Evolutionary conservation across 2,113 vertebrate genomes (phyloP).

Genomic region (Ornithorhynchus anatinus): DNA sequence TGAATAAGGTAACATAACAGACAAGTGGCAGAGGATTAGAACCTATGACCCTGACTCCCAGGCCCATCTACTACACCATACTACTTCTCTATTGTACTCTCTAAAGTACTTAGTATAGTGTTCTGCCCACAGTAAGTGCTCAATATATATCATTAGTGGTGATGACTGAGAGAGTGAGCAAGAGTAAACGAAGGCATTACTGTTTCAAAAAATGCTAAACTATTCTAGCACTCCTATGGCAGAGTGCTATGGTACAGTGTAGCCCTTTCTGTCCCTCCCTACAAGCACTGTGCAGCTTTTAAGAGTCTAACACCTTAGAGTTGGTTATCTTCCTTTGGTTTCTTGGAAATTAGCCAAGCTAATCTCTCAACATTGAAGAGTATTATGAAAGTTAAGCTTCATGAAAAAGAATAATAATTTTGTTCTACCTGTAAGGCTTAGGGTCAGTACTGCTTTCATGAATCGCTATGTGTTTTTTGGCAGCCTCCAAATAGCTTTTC

Average conservation of each 20-base stretch:
- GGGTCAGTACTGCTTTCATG: slow-evolving; percentile 54
- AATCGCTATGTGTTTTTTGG: slow-evolving; percentile 31
- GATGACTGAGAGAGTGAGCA: too few relatives aligned
- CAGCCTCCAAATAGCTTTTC: slow-evolving; percentile 48
- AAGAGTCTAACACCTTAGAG: slow-evolving; percentile 25
- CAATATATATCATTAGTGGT: too few relatives aligned
- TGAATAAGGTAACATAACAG: too few relatives aligned
- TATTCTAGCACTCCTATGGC: neutral
- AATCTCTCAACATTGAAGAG: slow-evolving; percentile 52
- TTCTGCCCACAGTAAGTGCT: too few relatives aligned
- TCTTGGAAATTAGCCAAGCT: slow-evolving; percentile 37
- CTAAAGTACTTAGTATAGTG: too few relatives aligned
- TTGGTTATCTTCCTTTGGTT: slow-evolving; percentile 41
- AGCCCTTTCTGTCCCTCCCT: neutral
- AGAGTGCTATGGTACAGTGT: neutral
- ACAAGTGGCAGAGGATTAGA: too few relatives aligned
- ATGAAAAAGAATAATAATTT: slow-evolving; percentile 58
- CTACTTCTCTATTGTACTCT: too few relatives aligned
- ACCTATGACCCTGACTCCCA: too few relatives aligned
- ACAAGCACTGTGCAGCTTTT: slow-evolving; percentile 31
- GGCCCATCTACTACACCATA: too few relatives aligned
- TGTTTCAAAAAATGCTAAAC: too few relatives aligned
- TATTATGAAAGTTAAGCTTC: slow-evolving; percentile 45
- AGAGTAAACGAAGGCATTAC: too few relatives aligned
- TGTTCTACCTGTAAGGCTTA: slow-evolving; percentile 16